Percentiles rank a stretch among this genome's conserved stretches.
Conservation (phyloP, 2,888 invertebrate genomes). For the Horisme vitalbata region DNA sequence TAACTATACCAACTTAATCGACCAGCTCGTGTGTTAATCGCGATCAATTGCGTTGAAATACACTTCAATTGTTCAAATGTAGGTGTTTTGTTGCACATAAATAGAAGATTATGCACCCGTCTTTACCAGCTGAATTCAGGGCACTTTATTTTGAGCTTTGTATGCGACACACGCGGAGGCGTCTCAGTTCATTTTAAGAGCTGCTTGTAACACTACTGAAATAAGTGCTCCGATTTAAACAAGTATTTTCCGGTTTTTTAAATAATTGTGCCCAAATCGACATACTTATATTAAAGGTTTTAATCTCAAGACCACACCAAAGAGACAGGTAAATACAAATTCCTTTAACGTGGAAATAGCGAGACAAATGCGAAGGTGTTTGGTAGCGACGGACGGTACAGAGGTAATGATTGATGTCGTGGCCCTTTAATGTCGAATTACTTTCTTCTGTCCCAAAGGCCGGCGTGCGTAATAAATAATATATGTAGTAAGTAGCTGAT, state of each 20-base stretch:
- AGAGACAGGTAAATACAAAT: constrained; percentile 32
- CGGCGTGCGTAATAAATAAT: neutral
- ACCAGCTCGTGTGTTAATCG: constrained; percentile 51
- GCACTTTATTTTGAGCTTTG: constrained; percentile 33
- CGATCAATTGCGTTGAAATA: constrained; percentile 38
- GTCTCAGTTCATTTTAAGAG: constrained; percentile 19
- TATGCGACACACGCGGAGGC: constrained; percentile 21
- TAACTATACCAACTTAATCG: constrained; percentile 39
- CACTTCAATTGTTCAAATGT: constrained; percentile 38
- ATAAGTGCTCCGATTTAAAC: constrained; percentile 3
- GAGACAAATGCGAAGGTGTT: constrained; percentile 19
- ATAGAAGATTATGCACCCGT: constrained; percentile 23
- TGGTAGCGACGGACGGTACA: neutral
- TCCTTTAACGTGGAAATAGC: constrained; percentile 18
- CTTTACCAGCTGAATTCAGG: constrained; percentile 24
- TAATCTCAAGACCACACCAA: constrained; percentile 28
- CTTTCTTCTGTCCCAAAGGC: neutral
- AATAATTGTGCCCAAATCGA: constrained; percentile 16
- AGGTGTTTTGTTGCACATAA: constrained; percentile 27
- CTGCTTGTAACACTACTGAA: neutral
- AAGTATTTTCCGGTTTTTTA: neutral
- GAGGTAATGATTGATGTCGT: neutral
- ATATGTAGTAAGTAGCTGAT: no score
- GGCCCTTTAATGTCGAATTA: constrained; percentile 13
- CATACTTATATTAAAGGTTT: constrained; percentile 16